These are phyloP conservation scores for Amphiprion percula DNA, from an alignment of 2,113 vertebrate species.

Conservation along the genomic window DNA sequence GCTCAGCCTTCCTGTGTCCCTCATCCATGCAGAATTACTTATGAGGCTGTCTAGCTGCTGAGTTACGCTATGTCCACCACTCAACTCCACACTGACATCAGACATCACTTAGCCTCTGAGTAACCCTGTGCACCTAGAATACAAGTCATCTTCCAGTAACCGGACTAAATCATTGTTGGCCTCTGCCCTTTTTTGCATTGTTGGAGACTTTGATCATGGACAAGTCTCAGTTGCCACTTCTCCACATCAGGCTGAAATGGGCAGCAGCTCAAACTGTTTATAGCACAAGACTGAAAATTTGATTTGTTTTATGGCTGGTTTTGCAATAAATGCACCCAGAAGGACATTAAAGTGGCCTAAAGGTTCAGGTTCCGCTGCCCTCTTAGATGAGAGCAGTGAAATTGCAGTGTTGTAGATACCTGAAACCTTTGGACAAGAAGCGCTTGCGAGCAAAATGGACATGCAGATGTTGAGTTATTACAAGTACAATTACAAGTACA, in stretches of 20 bases:
- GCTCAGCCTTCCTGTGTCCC: slow-evolving; percentile 53
- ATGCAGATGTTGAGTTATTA: neutral
- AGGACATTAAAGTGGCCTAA: slow-evolving; percentile 27
- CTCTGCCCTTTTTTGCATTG: slow-evolving; percentile 47
- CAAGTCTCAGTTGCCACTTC: slow-evolving; percentile 52
- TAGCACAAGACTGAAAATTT: slow-evolving; percentile 40
- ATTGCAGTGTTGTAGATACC: neutral
- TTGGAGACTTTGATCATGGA: slow-evolving; percentile 68
- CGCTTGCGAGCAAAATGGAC: neutral
- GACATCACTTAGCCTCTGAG: slow-evolving; percentile 63
- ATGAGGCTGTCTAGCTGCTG: slow-evolving; percentile 69
- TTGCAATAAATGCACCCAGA: slow-evolving; percentile 45
- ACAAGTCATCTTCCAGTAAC: slow-evolving; percentile 66
- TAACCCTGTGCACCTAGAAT: slow-evolving; percentile 65
- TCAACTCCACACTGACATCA: slow-evolving; percentile 56
- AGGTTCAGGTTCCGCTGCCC: slow-evolving; percentile 22
- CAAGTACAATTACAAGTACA: neutral
- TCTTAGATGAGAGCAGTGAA: neutral
- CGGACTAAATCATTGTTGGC: slow-evolving; percentile 59
- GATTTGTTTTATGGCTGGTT: slow-evolving; percentile 50
- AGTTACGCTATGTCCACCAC: slow-evolving; percentile 36
- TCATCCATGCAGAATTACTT: slow-evolving; percentile 57
- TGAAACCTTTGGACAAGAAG: neutral
- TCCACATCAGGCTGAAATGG: slow-evolving; percentile 57
- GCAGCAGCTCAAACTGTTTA: slow-evolving; percentile 36